Conservation (phyloP, 2,888 invertebrate genomes). For the Scrobipalpa atriplicella region DNA sequence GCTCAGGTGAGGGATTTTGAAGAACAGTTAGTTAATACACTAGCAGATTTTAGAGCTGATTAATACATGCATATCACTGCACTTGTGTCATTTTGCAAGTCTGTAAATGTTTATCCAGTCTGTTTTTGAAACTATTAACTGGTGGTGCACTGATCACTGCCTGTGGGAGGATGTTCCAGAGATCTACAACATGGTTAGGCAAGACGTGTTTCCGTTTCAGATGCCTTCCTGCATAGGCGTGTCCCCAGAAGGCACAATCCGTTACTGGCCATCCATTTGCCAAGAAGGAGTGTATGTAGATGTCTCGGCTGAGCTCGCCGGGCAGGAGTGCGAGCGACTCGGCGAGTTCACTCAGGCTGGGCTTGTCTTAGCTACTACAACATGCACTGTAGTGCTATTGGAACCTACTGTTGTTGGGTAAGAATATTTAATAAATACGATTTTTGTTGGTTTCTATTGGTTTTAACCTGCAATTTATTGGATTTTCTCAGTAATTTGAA, state of each 20-base stretch:
- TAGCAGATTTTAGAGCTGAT: too few relatives aligned
- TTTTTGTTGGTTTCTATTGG: too few relatives aligned
- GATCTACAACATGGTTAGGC: too few relatives aligned
- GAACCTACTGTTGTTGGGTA: slow-evolving; percentile 49
- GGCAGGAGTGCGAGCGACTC: slow-evolving; percentile 92
- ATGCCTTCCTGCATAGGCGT: slow-evolving; percentile 95
- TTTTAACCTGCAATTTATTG: too few relatives aligned
- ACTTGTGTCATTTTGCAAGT: too few relatives aligned
- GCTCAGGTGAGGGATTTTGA: slow-evolving; percentile 57
- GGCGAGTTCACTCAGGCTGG: slow-evolving; percentile 87
- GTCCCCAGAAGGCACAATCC: slow-evolving; percentile 95
- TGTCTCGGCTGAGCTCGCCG: slow-evolving; percentile 92
- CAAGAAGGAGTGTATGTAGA: slow-evolving; percentile 94
- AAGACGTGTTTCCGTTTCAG: too few relatives aligned
- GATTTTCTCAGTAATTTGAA: too few relatives aligned
- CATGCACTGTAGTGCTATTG: slow-evolving; percentile 89
- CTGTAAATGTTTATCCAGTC: too few relatives aligned
- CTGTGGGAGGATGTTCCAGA: too few relatives aligned
- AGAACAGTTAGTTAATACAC: background rate
- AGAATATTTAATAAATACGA: background rate
- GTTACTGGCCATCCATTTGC: slow-evolving; percentile 95
- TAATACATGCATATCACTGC: too few relatives aligned
- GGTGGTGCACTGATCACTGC: too few relatives aligned
- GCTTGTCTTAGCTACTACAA: slow-evolving; percentile 94
- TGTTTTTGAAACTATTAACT: too few relatives aligned